Base-by-base conservation (phyloP, 2,113 vertebrate species). In the Phalacrocorax brasilianus region DNA sequence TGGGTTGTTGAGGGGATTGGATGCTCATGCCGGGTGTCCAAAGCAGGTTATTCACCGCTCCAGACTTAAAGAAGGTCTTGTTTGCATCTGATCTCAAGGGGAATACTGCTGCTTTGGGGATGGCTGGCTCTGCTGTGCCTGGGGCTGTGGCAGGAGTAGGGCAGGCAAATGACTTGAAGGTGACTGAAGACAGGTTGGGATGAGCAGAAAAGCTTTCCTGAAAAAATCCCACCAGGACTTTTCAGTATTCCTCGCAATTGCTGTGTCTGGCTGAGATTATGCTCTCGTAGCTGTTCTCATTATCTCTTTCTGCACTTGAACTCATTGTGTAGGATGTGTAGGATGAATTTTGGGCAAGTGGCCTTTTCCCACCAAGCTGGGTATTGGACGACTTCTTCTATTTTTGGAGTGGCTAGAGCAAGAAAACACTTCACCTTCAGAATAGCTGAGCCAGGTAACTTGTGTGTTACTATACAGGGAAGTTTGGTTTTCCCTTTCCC, bases 111-210 rank as follows among this genome's bases (percentile, higher is more conserved):
- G 3, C 23, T 8, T 27, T 70, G 42, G 56, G 24, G 21, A 26
- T 0, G 1, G 5, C 35, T 38, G 22, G 8, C 42, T 75, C 30
- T 0, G 0, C 56, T 55, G 47, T 56, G 26, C 27, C 66, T 63
- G 62, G 18, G 33, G 8, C 33, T 47, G 40, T 47, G 28, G 22
- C 2, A 2, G 14, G 23, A 32, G 7, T 16, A 44, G 45, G 17
- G 24, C 42, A 26, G 56, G 21, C 50, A 44, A n/a, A 3, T 44
- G 80, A 42, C 19, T 72, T 67, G 32, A 40, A 72, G 26, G n/a
- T 75, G 42, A n/a, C 22, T 70, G 47, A 32, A 63, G 44, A 24
- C 30, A 49, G 26, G 12, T 17, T 58, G 24, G 30, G 17, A 61
- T 61, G 32, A 12, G 40, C 49, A 61, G 59, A 42, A 85, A 76